A percentile compares a stretch with the other conserved stretches of the same genome.
phyloP scores from a whole-genome alignment of 1,140 invertebrate genomes.

The Lordiphosa stackelbergi region DNA sequence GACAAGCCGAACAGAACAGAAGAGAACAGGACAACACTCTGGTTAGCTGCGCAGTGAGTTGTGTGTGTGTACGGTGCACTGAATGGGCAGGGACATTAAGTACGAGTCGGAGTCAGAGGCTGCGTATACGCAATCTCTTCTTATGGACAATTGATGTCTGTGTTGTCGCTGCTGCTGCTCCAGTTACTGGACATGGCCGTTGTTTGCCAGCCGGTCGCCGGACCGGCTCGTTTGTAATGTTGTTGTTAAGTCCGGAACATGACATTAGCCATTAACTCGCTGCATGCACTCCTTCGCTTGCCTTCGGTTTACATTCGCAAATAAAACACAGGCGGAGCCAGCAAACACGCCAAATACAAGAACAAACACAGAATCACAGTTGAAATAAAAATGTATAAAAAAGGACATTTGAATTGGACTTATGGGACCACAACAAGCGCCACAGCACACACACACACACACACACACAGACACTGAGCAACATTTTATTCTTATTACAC shows the following conservation, averaged over 20 bases:
- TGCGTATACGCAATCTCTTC: constrained; percentile 75
- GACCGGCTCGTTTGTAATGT: constrained; percentile 60
- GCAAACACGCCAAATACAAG: constrained; percentile 22
- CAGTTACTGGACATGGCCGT: constrained; percentile 40
- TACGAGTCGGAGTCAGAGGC: constrained; percentile 38
- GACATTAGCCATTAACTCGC: constrained; percentile 75
- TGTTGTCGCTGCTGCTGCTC: constrained; percentile 33
- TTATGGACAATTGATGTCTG: constrained; percentile 75
- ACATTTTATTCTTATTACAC: constrained; percentile 74
- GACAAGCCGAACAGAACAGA: constrained; percentile 14
- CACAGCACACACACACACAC: constrained; percentile 20
- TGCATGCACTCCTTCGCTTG: constrained; percentile 57
- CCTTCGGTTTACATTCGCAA: constrained; percentile 72
- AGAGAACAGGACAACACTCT: constrained; percentile 25
- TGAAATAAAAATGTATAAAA: constrained; percentile 76
- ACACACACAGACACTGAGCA: constrained; percentile 36
- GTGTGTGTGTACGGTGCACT: constrained; percentile 33
- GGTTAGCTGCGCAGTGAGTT: constrained; percentile 27
- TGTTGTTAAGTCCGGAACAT: constrained; percentile 75
- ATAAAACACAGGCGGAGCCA: constrained; percentile 61
- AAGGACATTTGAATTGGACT: constrained; percentile 76
- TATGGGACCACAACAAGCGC: constrained; percentile 62
- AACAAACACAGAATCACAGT: constrained; percentile 65
- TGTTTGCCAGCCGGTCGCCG: constrained; percentile 50
- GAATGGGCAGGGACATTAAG: constrained; percentile 41